phyloP scores from a whole-genome alignment of 2,797 vertebrate genomes.

The Aratinga solstitialis region DNA sequence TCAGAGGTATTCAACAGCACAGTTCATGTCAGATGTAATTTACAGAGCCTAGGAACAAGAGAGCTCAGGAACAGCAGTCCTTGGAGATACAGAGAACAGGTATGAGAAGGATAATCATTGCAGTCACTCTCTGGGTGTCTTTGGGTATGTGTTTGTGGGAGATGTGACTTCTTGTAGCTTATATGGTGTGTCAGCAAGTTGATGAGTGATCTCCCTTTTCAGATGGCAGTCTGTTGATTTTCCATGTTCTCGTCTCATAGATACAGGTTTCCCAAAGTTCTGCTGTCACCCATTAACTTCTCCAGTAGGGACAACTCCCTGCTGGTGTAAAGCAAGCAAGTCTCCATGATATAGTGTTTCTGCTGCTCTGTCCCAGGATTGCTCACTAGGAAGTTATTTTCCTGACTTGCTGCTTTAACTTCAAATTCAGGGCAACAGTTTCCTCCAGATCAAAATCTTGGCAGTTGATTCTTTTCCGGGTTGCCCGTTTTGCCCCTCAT shows the following conservation, averaged over 20 bases:
- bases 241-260: background rate
- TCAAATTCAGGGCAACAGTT: background rate
- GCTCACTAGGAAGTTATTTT: background rate
- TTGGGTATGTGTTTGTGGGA: background rate
- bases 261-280: background rate
- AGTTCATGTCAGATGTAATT: background rate
- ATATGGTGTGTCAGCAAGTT: background rate
- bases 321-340: background rate
- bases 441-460: background rate
- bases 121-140: background rate
- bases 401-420: background rate
- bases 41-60: background rate
- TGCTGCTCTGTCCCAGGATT: background rate
- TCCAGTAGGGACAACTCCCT: background rate
- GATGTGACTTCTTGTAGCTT: background rate
- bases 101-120: background rate
- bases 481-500: background rate
- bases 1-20: background rate
- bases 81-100: background rate
- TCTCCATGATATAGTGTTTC: rapidly evolving
- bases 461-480: background rate
- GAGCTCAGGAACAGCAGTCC: background rate
- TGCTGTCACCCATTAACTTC: background rate
- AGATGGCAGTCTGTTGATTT: background rate
- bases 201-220: background rate